Percentiles rank a stretch among this genome's conserved stretches.
Conservation (phyloP, 2,888 invertebrate genomes). For the Ophion slaviceki region DNA sequence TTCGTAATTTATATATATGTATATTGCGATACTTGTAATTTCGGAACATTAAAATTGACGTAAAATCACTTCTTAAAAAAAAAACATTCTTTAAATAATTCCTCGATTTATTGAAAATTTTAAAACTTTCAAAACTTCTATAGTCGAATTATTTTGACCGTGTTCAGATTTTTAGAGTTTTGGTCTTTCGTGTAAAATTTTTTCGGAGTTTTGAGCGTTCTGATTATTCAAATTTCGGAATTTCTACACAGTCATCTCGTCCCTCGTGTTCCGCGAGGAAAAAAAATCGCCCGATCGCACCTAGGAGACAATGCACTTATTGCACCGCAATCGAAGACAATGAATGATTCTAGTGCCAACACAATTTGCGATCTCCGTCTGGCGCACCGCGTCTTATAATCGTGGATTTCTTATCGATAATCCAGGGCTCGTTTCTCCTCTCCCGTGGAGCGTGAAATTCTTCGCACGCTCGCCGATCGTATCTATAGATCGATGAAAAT, state of each 20-base stretch:
- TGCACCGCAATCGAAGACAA: not conserved
- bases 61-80: no score
- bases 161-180: no score
- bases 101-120: no score
- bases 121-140: no score
- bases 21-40: no score
- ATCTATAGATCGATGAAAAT: slow-evolving; percentile 34
- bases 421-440: not conserved
- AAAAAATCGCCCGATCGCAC: not conserved
- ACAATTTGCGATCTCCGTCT: not conserved
- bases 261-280: not conserved
- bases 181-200: no score
- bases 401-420: not conserved
- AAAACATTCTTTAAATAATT: no score
- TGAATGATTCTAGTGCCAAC: not conserved
- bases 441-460: slow-evolving; percentile 17
- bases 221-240: no score
- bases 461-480: slow-evolving; percentile 6
- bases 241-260: not conserved
- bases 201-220: no score
- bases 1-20: no score
- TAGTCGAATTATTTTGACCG: no score
- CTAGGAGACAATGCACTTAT: not conserved
- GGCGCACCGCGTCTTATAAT: not conserved
- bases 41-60: no score